Base-by-base conservation (phyloP, 2,888 invertebrate genomes). In the Cynaeus angustus region DNA sequence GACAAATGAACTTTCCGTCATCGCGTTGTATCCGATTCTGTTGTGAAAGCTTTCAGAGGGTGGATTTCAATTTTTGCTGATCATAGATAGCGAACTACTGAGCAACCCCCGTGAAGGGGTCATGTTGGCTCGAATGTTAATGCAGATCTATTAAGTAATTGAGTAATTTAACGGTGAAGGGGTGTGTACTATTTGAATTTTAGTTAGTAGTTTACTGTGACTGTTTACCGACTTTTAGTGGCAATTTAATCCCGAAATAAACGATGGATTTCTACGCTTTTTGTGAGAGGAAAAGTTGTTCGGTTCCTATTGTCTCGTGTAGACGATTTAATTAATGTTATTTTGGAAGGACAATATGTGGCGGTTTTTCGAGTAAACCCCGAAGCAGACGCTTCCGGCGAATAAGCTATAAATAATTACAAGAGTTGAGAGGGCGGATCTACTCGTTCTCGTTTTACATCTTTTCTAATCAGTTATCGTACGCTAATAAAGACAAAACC, bases 351-450 rank as follows among this genome's bases (percentile, higher is more conserved):
- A 46, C 48, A 37, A 41, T 45, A 59, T 33, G 56, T 43, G 33
- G 21, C 38, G 28, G 38, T 59, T 59, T 67, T 59, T 66, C 46
- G 12, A 21, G 10, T 53, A 43, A 53, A 61, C 59, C 61, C 48
- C 37, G n/a, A n/a, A 68, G 61, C 66, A 67, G 59, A 53, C 68
- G 61, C 52, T 68, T 68, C 68, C 68, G 68, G 68, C 56, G 59
- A 28, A 46, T 68, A 68, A 61, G 59, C 68, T 68, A 68, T 68
- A 68, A 68, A 68, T 68, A 68, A 68, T 68, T 68, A 59, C 59
- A 14, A 52, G 41, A 52, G 50, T 52, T 33, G 37, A 62, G 45
- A 62, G 52, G 62, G 52, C 21, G 12, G 62, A 50, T 56, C 28
- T 28, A 12, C 26, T 38, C 43, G 43, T 28, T 28, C 12, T 45